Percentiles rank a stretch among this genome's conserved stretches.
phyloP scores from a whole-genome alignment of 2,113 vertebrate species.

The Corvus cornix region DNA sequence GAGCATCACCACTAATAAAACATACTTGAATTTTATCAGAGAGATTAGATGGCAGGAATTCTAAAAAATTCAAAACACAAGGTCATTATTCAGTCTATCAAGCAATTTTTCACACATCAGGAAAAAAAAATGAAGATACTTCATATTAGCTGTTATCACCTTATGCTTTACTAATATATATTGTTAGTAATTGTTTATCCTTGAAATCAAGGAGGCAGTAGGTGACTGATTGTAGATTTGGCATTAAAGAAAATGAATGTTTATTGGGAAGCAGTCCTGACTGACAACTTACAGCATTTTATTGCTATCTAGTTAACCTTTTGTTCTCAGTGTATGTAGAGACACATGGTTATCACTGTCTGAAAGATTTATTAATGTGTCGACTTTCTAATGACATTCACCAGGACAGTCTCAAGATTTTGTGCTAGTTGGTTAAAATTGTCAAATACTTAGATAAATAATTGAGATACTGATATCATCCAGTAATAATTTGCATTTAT shows the following conservation, averaged over 20 bases:
- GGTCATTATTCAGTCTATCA: neutral
- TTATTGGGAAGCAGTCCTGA: neutral
- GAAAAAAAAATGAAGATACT: neutral
- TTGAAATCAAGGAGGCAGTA: neutral
- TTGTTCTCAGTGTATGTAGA: neutral
- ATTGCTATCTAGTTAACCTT: neutral
- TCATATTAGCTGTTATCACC: neutral
- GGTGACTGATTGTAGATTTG: neutral
- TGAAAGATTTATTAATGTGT: neutral
- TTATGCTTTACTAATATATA: neutral
- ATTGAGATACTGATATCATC: neutral
- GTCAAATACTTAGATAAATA: neutral
- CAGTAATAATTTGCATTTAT: slow-evolving; percentile 10
- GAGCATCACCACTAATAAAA: neutral
- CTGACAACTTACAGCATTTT: neutral
- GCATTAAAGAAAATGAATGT: neutral
- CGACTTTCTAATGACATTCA: neutral
- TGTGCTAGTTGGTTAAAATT: neutral
- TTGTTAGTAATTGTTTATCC: neutral
- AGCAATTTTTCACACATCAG: neutral
- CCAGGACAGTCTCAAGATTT: neutral
- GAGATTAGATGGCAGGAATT: neutral
- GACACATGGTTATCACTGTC: neutral
- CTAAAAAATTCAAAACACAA: neutral
- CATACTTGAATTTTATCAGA: neutral